phyloP scores from a whole-genome alignment of 1,140 invertebrate species.

The Plutomurus gul region DNA sequence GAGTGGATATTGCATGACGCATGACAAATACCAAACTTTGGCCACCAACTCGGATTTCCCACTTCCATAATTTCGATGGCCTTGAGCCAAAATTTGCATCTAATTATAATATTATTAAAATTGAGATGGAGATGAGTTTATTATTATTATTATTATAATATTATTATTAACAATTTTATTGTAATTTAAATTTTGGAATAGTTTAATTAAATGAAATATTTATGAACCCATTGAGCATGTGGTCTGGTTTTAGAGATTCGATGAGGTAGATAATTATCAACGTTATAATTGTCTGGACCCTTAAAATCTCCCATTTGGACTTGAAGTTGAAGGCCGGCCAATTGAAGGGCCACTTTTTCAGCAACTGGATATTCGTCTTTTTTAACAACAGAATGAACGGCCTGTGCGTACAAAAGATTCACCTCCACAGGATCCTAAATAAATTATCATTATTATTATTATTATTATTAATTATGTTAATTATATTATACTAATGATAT shows the following conservation, averaged over 20 bases:
- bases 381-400: conserved; percentile 92
- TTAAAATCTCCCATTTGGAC: conserved; percentile 85
- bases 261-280: conserved; percentile 78
- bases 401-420: conserved; percentile 91
- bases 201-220: too few species aligned
- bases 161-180: too few species aligned
- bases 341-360: conserved; percentile 89
- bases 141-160: too few species aligned
- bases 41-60: conserved; percentile 87
- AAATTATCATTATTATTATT: too few species aligned
- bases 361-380: conserved; percentile 93
- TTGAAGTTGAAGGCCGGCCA: conserved; percentile 91
- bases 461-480: too few species aligned
- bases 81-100: conserved; percentile 83
- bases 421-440: conserved; percentile 96
- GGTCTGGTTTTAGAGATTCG: conserved; percentile 73
- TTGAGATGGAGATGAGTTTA: too few species aligned
- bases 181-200: conserved; percentile 33
- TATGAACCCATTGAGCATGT: conserved; percentile 80
- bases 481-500: too few species aligned
- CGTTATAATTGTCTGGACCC: conserved; percentile 72
- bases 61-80: conserved; percentile 85
- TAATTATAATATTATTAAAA: too few species aligned
- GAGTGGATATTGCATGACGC: conserved; percentile 95
- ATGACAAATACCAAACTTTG: conserved; percentile 84